Evolutionary conservation across 2,888 invertebrate species (phyloP), one percentile per base, ranked within the genome.

Genomic region (Drosophila merina): DNA sequence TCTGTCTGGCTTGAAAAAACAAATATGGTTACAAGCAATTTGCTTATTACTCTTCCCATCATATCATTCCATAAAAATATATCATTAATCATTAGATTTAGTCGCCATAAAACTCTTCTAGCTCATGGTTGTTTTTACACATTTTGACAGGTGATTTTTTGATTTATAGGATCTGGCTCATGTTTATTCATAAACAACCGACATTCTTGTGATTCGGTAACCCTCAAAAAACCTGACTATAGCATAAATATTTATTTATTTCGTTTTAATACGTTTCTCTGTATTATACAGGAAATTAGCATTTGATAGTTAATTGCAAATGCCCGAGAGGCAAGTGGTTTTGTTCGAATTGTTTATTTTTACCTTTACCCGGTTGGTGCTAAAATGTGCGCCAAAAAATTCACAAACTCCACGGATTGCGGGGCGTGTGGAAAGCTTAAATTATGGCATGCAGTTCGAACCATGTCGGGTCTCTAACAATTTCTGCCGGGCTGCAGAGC

Each of bases 291-390:
- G 74, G 66, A 71, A 71, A 71, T 71, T 71, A 71, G 56, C 71
- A 71, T 71, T 71, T 64, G 55, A 56, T 71, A 67, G 71, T 74
- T 71, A 71, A 71, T 71, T 73, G 74, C 50, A 14, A 40, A 40
- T 47, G 67, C 64, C 50, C 33, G 33, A 51, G 45, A 50, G 63
- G 55, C 40, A 45, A 40, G 30, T 62, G 40, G 25, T 45, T 66
- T 40, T 40, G 20, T 26, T 30, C 30, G n/a, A 58, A 38, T 47
- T 30, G 31, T 59, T 12, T 25, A 26, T 9, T 57, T 57, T 45
- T 45, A 63, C 40, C 63, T 14, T 14, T 31, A n/a, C 48, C 58
- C 52, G 48, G 64, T 47, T 58, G 48, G 64, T 47, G 72, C 50
- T 55, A 72, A 72, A 72, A 70, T 60, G 55, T 73, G 51, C 55